Base-by-base conservation (phyloP, 2,888 invertebrate genomes). In the Dynastes tityus region DNA sequence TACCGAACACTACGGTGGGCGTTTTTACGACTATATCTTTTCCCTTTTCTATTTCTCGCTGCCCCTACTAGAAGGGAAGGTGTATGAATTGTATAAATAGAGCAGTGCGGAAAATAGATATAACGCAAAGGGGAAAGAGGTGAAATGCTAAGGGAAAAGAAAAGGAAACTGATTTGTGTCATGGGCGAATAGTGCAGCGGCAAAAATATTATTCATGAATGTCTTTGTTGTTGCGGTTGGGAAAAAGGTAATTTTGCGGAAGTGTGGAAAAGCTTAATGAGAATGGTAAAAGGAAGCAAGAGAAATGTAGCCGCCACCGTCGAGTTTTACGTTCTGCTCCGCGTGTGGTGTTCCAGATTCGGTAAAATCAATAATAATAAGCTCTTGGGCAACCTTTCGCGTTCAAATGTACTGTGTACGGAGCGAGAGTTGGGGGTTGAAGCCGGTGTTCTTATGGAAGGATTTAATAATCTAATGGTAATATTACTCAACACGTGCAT, bases 221-320 rank as follows among this genome's bases (percentile, higher is more conserved):
- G 49, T 68, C 68, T 68, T 68, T 68, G 68, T 68, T 68, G 68
- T 51, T 68, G 68, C 13, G 29, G 68, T 63, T 63, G 32, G 13
- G 51, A 68, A 51, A 68, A 51, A 40, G 68, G 51, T 51, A 53
- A 51, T 68, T 68, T 68, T 16, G 51, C 51, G 51, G 68, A 68
- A 68, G 51, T 68, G 68, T 40, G 29, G 68, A 13, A 32, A 32
- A 32, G 51, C 51, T 29, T 68, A 68, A 68, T 68, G 68, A 68
- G 68, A 68, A 51, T 68, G 29, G 68, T 32, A 68, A 68, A 68
- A 68, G 51, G 51, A 51, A 68, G 51, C 68, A 32, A 29, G 51
- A 68, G 27, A 53, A 68, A 27, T 51, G 51, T 68, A 68, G 68
- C 68, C 29, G 68, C 68, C 27, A 32, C 32, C 27, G 63, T 6